Evolutionary conservation across 2,113 vertebrate genomes (phyloP).

Genomic region (Eptesicus fuscus): DNA sequence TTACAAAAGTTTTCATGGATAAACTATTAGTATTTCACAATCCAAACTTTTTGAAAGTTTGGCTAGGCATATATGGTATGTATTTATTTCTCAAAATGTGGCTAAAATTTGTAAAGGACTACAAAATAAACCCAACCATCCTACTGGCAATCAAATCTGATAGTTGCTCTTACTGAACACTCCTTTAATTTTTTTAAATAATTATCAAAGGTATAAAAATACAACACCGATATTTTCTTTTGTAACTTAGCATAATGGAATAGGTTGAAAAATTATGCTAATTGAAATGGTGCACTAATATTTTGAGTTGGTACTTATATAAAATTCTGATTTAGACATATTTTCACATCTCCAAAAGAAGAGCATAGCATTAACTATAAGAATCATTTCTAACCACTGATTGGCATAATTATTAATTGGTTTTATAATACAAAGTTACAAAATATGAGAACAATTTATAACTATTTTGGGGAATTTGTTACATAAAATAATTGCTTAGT

Average conservation of each 20-base stretch:
- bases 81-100: not conserved
- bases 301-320: constrained; percentile 56
- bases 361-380: constrained; percentile 26
- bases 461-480: constrained; percentile 54
- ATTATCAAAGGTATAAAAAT: not conserved
- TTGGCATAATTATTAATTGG: constrained; percentile 63
- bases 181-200: not conserved
- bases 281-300: constrained; percentile 49
- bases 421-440: constrained; percentile 57
- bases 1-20: not conserved
- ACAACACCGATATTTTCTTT: not conserved
- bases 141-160: not conserved
- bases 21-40: not conserved
- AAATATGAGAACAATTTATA: constrained; percentile 56
- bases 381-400: constrained; percentile 24
- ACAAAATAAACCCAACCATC: not conserved
- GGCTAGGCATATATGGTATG: not conserved
- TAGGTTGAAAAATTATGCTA: constrained; percentile 12
- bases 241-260: constrained; percentile 23
- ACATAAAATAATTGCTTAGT: constrained; percentile 68
- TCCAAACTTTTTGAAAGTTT: not conserved
- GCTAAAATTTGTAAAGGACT: not conserved
- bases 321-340: constrained; percentile 49
- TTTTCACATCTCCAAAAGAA: constrained; percentile 44
- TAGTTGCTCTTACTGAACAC: not conserved